Evolutionary conservation across 1,140 invertebrate species (phyloP), one percentile per base, ranked within the genome.

Genomic region (Drosophila pandora): DNA sequence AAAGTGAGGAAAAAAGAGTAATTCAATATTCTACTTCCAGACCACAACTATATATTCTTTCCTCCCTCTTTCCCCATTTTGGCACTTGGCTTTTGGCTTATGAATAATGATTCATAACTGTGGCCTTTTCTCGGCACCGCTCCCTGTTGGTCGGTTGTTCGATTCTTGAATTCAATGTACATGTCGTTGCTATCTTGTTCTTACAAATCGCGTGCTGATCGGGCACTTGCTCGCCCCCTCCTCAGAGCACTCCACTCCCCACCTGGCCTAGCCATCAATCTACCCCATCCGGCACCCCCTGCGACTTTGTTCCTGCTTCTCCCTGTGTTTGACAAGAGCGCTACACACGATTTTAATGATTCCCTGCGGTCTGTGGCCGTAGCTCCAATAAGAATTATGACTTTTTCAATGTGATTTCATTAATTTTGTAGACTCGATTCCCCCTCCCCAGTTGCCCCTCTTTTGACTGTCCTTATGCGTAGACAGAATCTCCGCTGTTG

Each of bases 141-240:
- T 60, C 53, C 63, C 58, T 48, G 48, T 64, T 75, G 70, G 60
- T 45, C 60, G 59, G 69, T 61, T 83, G 80, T 73, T 78, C 75
- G 76, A 72, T 67, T 79, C 62, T 67, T 67, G 73, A 82, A 85
- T 78, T 71, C 74, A 75, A 82, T 85, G 81, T 87, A 87, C 83
- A 87, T 87, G 83, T 87, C 83, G 83, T 82, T 88, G 71, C 60
- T 87, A 87, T 87, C 82, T 78, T 87, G 82, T 87, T 87, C 67
- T 64, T 83, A 87, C 83, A 87, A 87, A 87, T 87, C 83, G 83
- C 83, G 79, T 88, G 83, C 83, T 88, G 82, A 88, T 88, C 83
- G 62, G 54, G 43, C 60, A 49, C 74, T 62, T 54, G 69, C 70
- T 48, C 23, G 25, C 13, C 23, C 23, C 41, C 17, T 21, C 4